Base-by-base conservation (phyloP, 2,113 vertebrate species). In the Grammomys dolichurus region DNA sequence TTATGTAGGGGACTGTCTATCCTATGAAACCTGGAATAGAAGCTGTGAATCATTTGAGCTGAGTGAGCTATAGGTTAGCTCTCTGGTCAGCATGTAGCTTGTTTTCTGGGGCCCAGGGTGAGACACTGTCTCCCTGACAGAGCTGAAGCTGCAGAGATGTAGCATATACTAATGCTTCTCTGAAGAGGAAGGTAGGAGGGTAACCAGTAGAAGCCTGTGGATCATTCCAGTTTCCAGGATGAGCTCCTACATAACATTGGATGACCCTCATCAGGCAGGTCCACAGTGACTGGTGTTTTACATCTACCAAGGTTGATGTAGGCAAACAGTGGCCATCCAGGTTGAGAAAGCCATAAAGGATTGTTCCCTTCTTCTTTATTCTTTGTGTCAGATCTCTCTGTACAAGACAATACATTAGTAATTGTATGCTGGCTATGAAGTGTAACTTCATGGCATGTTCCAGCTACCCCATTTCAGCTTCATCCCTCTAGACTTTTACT, bases 31-130 rank as follows among this genome's bases (percentile, higher is more conserved):
- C 72, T 56, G 69, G 3, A 51, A 13, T 19, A 78, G 14, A 24
- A 31, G 33, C 43, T 70, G 78, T n/a, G 63, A n/a, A 96, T 20
- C 4, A 1, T 92, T 77, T 70, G n/a, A 91, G 91, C 17, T 75
- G 76, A 90, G 33, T 26, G 56, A 84, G n/a, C 7, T 48, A 33
- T n/a, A 96, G 91, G 1, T 36, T 56, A 65, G 48, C 5, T 6
- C 26, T 72, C 56, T 31, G 82, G 33, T 89, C 93, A 43, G 72
- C 31, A 69, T 11, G 16, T 13, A 94, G 12, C 24, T 75, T 69
- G 31, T 54, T 46, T 94, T 85, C 12, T 84, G n/a, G 43, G 76
- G 31, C 2, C 4, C 33, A 33, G 8, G 0, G 0, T 16, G 16
- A 40, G n/a, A 26, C 24, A 40, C n/a, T 22, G 1, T 77, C 6